Conservation (phyloP, 2,888 invertebrate species). For the Pseudoips prasinana region DNA sequence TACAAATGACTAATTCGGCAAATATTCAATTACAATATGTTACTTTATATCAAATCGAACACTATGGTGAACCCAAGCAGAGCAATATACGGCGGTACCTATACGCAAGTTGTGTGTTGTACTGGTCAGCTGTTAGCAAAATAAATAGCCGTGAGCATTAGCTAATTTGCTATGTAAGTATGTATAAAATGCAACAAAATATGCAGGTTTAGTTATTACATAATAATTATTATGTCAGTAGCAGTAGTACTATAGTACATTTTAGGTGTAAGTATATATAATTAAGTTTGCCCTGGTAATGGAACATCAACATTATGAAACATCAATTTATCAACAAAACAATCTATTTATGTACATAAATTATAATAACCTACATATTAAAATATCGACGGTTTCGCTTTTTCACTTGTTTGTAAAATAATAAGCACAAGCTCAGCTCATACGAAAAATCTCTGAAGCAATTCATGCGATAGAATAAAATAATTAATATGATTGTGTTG, state of each 20-base stretch:
- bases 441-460: slow-evolving; percentile 4
- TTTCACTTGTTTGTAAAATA: slow-evolving; percentile 14
- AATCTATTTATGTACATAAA: slow-evolving; percentile 67
- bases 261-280: too few relatives aligned
- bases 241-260: too few relatives aligned
- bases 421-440: slow-evolving; percentile 17
- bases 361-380: slow-evolving; percentile 46
- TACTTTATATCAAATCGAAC: slow-evolving; percentile 61
- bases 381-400: slow-evolving; percentile 60
- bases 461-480: too few relatives aligned
- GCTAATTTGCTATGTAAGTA: slow-evolving; percentile 29
- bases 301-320: slow-evolving; percentile 75
- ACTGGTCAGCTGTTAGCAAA: slow-evolving; percentile 34
- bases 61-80: slow-evolving; percentile 64
- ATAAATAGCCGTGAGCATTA: slow-evolving; percentile 28
- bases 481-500: too few relatives aligned
- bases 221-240: slow-evolving; percentile 7
- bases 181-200: slow-evolving; percentile 24
- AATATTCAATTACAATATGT: slow-evolving; percentile 57
- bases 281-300: slow-evolving; percentile 44
- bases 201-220: too few relatives aligned
- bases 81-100: too few relatives aligned
- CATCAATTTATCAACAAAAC: slow-evolving; percentile 74
- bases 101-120: slow-evolving; percentile 21
- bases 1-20: slow-evolving; percentile 77